Percentiles rank a stretch among this genome's conserved stretches.
Conservation (phyloP, 2,888 invertebrate species). For the Deroplatys truncata region DNA sequence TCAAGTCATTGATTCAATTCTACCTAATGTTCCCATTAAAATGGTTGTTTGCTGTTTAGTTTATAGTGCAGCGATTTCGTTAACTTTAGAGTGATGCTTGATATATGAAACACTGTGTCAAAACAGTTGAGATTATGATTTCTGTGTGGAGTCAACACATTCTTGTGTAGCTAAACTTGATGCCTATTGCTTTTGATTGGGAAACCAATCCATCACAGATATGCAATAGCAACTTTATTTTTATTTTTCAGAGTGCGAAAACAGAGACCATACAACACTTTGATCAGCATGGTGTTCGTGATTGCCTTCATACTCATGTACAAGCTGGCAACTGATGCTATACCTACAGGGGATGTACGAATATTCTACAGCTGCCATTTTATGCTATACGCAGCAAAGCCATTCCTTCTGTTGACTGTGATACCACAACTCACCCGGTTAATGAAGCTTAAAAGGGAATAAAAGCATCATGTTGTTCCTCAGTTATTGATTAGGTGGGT, state of each 20-base stretch:
- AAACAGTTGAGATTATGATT: too few species aligned
- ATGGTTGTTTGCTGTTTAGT: too few species aligned
- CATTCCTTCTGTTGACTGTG: slow-evolving; percentile 12
- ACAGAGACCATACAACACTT: neutral
- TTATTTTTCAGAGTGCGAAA: neutral
- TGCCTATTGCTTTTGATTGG: too few species aligned
- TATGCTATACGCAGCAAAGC: slow-evolving; percentile 22
- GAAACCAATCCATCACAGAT: too few species aligned
- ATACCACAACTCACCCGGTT: neutral
- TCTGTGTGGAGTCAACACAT: too few species aligned
- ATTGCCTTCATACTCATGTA: neutral
- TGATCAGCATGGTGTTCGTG: neutral
- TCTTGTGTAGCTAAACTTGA: too few species aligned
- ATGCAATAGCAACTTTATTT: neutral
- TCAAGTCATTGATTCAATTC: too few species aligned
- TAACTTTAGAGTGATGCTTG: too few species aligned
- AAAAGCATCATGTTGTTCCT: neutral
- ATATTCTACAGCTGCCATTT: slow-evolving; percentile 27
- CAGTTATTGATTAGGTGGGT: too few species aligned
- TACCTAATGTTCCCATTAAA: too few species aligned
- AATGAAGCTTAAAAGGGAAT: neutral
- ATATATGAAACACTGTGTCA: too few species aligned
- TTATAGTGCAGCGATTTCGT: too few species aligned
- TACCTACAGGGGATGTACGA: slow-evolving; percentile 19
- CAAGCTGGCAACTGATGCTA: slow-evolving; percentile 5